Base-by-base conservation (phyloP, 2,797 vertebrate genomes). In the Gallinago stenura region DNA sequence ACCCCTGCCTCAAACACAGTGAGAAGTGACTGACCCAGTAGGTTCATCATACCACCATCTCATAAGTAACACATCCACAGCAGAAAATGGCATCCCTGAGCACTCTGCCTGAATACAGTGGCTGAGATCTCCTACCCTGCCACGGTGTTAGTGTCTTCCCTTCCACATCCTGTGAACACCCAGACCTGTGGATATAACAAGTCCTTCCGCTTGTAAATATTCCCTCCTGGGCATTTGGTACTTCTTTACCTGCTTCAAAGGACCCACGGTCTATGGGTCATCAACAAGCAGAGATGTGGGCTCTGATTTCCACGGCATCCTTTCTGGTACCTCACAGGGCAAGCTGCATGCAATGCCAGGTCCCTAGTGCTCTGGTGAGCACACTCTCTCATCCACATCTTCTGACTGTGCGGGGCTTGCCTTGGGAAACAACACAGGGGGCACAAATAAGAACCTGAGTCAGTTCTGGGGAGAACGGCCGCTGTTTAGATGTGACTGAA, bases 11-110 rank as follows among this genome's bases (percentile, higher is more conserved):
- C 65, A 33, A 22, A 14, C 43, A 31, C 28, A 20, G 35, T 4
- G 7, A 57, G 28, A 78, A 72, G n/a, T 43, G 39, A 24, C 46
- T 15, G 26, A 7, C 25, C 7, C 54, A 26, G 54, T 2, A 22
- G 26, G n/a, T 78, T 83, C 73, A 5, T 35, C 35, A 11, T 16
- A n/a, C 18, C n/a, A 50, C 8, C 7, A 18, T 58, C 43, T 66
- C 0, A 0, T 35, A 56, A 61, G 43, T 21, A 61, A 31, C 21
- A 62, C 16, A 61, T 57, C 18, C 17, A 3, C 60, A 68, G 76
- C 35, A 61, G 56, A 22, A 20, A 85, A n/a, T 7, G 25, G 39
- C 65, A 61, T 17, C 48, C 45, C 45, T 58, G 43, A 73, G 31
- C 41, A 33, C 35, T 53, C 37, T 20, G 53, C 65, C 39, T 39